Evolutionary conservation across 2,113 vertebrate genomes (phyloP), one percentile per base, ranked within the genome.

Genomic region (Balaeniceps rex): DNA sequence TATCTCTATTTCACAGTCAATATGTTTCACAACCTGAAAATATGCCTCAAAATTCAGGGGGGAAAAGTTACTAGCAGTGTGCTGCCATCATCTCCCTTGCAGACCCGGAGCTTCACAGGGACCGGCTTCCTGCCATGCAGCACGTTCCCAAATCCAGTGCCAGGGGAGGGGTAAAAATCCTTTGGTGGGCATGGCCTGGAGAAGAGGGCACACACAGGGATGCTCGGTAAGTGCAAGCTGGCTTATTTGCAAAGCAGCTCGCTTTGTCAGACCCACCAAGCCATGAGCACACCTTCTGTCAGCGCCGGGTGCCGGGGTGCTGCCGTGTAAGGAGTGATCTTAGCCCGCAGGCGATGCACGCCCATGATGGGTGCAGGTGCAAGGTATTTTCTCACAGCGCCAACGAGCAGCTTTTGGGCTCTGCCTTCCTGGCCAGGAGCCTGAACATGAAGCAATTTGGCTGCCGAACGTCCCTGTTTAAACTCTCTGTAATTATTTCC

Each of bases 391-490:
- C 93, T 91, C 83, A 58, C 88, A 72, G 78, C 10, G n/a, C 87
- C 84, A 74, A 63, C 0, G 4, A 88, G 79, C 49, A 63, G 91
- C 54, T 93, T 68, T 88, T 19, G 63, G 93, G 81, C 70, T 97
- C 81, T 94, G 93, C 93, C 84, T 76, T 76, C 31, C 78, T 96
- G 94, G 96, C 94, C 68, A 11, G 46, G 12, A 40, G 94, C 96
- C 96, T 65, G 93, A 57, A 55, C 12, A 36, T 95, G 97, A 87
- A 95, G 93, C 87, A 96, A 93, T 94, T 89, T 94, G 93, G 84
- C 96, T 91, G 91, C 94, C 1, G 33, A 93, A 79, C 1, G 3
- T 88, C 92, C 25, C 80, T 36, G 36, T 87, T 92, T 91, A 79
- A 97, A 93, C 57, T 89, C 68, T 55, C 54, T 42, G 69, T 69